A percentile compares a stretch with the other conserved stretches of the same genome.
Evolutionary conservation across 2,888 invertebrate genomes (phyloP).

Genomic region (Amiota minor): DNA sequence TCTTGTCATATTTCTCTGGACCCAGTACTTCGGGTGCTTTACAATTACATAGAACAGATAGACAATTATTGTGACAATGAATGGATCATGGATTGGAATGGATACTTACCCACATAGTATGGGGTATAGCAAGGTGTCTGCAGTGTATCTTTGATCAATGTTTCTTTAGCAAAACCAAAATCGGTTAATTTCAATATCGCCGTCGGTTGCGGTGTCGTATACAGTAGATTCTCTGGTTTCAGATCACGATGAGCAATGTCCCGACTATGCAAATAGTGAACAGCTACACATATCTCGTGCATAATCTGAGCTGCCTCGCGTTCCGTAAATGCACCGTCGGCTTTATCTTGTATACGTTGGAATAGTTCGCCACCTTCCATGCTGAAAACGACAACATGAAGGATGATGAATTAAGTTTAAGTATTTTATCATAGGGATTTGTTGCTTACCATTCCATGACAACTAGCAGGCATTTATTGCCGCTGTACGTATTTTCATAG

Average conservation of each 20-base stretch:
- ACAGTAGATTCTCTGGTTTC: slow-evolving; percentile 97
- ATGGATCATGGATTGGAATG: background rate
- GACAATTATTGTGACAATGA: no score
- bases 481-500: slow-evolving; percentile 96
- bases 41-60: background rate
- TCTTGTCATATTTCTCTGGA: slow-evolving; percentile 98
- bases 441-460: slow-evolving; percentile 95
- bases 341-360: slow-evolving; percentile 92
- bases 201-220: slow-evolving; percentile 82
- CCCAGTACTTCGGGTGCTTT: slow-evolving; percentile 85
- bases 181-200: slow-evolving; percentile 97
- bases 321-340: slow-evolving; percentile 97
- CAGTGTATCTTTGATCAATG: slow-evolving; percentile 86
- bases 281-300: slow-evolving; percentile 96
- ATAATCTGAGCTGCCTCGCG: slow-evolving; percentile 96
- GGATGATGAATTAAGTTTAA: slow-evolving; percentile 11
- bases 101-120: slow-evolving; percentile 91
- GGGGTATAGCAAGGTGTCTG: slow-evolving; percentile 99
- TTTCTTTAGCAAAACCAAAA: slow-evolving; percentile 99
- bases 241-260: slow-evolving; percentile 98
- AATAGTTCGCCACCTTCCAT: slow-evolving; percentile 99
- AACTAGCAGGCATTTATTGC: slow-evolving; percentile 92
- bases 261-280: slow-evolving; percentile 92
- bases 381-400: slow-evolving; percentile 72
- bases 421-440: background rate